Percentiles rank a stretch among this genome's conserved stretches.
Conservation (phyloP, 1,140 invertebrate species). For the Phymorhynchus buccinoides region DNA sequence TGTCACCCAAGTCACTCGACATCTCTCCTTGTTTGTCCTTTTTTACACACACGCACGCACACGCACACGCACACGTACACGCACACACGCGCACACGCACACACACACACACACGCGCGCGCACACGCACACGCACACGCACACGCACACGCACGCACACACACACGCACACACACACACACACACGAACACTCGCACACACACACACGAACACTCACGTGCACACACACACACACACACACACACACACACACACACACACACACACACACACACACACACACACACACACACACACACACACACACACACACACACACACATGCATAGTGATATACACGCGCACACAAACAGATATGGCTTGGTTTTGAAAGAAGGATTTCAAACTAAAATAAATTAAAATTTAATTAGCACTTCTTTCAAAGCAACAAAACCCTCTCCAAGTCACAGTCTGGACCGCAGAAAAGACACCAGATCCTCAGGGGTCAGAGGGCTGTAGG, state of each 20-base stretch:
- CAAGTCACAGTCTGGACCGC: conserved; percentile 33
- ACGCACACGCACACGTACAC: neutral
- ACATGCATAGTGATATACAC: neutral
- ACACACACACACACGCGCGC: neutral
- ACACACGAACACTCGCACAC: no score
- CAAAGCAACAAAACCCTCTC: neutral
- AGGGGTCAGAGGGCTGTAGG: conserved; percentile 79
- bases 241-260: no score
- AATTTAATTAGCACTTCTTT: neutral
- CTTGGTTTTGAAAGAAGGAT: no score
- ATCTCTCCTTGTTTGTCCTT: no score
- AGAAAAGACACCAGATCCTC: conserved; percentile 71
- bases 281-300: neutral
- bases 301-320: conserved; percentile 2
- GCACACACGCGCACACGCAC: neutral
- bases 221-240: no score
- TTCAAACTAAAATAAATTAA: neutral
- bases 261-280: neutral
- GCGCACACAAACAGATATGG: neutral
- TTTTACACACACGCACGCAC: neutral
- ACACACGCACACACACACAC: no score
- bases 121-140: no score
- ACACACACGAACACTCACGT: no score
- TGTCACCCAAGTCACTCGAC: no score
- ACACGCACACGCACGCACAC: no score